phyloP scores from a whole-genome alignment of 2,888 invertebrate species.

The Gymnoscelis rufifasciata region DNA sequence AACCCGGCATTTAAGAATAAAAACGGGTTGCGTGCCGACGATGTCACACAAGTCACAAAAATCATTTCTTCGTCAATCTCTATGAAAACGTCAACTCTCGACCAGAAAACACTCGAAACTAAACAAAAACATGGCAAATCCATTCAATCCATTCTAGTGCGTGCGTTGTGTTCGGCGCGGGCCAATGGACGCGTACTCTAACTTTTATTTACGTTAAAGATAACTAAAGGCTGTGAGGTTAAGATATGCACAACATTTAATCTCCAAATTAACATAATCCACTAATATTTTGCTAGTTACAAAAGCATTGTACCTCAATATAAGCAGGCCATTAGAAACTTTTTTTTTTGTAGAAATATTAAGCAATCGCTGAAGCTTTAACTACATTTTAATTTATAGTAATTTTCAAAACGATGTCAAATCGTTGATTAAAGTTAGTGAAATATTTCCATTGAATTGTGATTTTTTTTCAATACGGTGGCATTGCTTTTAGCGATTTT shows the following conservation, averaged over 20 bases:
- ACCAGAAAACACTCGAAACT: no score
- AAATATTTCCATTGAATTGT: slow-evolving; percentile 21
- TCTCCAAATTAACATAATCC: slow-evolving; percentile 2
- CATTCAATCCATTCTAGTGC: no score
- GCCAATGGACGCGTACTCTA: background rate
- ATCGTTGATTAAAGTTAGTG: slow-evolving; percentile 19
- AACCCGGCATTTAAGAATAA: no score
- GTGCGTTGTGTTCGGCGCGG: no score
- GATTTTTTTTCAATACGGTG: slow-evolving; percentile 20
- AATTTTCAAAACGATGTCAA: slow-evolving; percentile 14
- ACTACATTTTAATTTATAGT: slow-evolving; percentile 21
- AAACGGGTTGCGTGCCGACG: no score
- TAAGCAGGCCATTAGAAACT: slow-evolving; percentile 13
- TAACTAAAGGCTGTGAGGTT: slow-evolving; percentile 21
- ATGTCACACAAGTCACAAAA: no score
- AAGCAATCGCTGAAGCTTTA: slow-evolving; percentile 25
- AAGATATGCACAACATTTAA: slow-evolving; percentile 15
- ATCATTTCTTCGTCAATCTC: no score
- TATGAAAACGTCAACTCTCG: no score
- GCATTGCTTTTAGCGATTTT: slow-evolving; percentile 17
- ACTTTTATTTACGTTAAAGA: slow-evolving; percentile 8
- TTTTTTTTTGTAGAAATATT: slow-evolving; percentile 22
- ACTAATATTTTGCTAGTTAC: slow-evolving; percentile 3
- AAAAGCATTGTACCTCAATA: slow-evolving; percentile 15
- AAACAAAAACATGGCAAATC: no score